These are phyloP conservation scores for Siphlonurus alternatus DNA, from an alignment of 2,888 invertebrate species.

Conservation along the genomic window DNA sequence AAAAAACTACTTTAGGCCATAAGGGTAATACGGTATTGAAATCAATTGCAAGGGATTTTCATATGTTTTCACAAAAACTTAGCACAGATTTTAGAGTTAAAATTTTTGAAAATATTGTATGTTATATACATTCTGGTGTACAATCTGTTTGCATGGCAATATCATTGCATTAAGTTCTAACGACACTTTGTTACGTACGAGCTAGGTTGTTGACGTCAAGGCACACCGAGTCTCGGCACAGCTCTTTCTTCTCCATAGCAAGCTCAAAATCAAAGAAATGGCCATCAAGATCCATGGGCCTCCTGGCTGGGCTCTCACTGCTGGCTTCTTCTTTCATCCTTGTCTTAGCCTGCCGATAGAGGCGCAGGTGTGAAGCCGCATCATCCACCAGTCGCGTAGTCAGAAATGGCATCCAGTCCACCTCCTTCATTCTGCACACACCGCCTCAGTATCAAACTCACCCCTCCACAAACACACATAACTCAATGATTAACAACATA, in stretches of 20 bases:
- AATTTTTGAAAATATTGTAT: too few species aligned
- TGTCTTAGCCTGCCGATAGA: constrained; percentile 62
- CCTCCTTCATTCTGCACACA: constrained; percentile 45
- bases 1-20: too few species aligned
- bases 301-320: constrained; percentile 9
- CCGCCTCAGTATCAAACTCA: constrained; percentile 21
- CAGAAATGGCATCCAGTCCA: constrained; percentile 79
- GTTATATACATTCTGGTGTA: too few species aligned
- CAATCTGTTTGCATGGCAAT: too few species aligned
- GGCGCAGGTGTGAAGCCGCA: constrained; percentile 70
- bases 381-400: constrained; percentile 80
- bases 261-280: constrained; percentile 81
- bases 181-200: too few species aligned
- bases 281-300: constrained; percentile 37
- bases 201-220: constrained; percentile 27
- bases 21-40: too few species aligned
- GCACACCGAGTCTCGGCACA: constrained; percentile 67
- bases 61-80: too few species aligned
- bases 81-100: too few species aligned
- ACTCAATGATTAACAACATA: constrained; percentile 6
- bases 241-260: constrained; percentile 61
- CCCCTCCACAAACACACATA: background rate
- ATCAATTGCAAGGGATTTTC: too few species aligned
- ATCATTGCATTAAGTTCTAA: too few species aligned
- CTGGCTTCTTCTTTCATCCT: constrained; percentile 10